These are phyloP conservation scores for Oedothorax gibbosus DNA, from an alignment of 1,140 invertebrate species.

Conservation along the genomic window DNA sequence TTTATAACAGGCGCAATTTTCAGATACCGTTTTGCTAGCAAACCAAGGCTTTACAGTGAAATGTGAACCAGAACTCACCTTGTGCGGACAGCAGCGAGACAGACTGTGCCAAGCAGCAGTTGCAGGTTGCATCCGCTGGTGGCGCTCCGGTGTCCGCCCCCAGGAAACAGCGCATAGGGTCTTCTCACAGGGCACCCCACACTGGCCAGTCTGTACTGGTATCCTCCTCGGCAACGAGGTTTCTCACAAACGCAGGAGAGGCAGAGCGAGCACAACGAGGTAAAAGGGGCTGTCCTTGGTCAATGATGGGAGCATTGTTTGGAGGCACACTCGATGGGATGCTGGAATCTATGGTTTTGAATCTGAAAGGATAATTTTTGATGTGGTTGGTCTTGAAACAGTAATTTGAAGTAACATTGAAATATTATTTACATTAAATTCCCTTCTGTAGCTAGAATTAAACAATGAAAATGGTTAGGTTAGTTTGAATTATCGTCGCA, in stretches of 20 bases:
- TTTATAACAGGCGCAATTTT: not conserved
- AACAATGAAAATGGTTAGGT: no score
- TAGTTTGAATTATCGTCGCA: no score
- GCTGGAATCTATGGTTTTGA: no score
- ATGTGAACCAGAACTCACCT: not conserved
- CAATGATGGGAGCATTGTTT: not conserved
- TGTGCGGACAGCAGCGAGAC: slow-evolving; percentile 41
- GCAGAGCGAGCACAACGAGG: not conserved
- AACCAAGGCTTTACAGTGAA: not conserved
- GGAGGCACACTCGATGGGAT: no score
- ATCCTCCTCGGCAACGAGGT: not conserved
- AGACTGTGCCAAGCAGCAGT: slow-evolving; percentile 22
- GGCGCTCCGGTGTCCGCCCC: slow-evolving; percentile 21
- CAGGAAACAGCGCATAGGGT: slow-evolving; percentile 15
- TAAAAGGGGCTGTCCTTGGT: not conserved
- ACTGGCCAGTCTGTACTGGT: not conserved
- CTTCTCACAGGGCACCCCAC: not conserved
- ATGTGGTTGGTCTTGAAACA: no score
- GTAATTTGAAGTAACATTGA: no score
- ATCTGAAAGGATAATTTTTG: no score
- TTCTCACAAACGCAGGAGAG: not conserved
- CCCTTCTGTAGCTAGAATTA: no score
- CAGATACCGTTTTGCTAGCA: not conserved
- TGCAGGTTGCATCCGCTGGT: slow-evolving; percentile 6
- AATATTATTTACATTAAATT: no score